Evolutionary conservation across 2,888 invertebrate genomes (phyloP).

Genomic region (Myathropa florea): DNA sequence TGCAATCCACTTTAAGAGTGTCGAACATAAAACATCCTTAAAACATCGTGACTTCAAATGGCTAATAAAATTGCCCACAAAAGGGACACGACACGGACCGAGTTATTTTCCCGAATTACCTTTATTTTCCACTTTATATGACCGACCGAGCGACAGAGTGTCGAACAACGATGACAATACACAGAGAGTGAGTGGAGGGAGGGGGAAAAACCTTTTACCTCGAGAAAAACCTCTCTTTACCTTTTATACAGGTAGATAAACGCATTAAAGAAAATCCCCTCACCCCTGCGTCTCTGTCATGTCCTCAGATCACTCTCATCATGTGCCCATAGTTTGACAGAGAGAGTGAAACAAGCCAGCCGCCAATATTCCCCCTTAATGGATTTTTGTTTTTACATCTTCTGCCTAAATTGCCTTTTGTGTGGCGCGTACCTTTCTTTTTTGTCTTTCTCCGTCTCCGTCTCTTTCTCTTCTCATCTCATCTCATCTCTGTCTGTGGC

Average conservation of each 20-base stretch:
- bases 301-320: neutral
- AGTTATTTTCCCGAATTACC: conserved; percentile 31
- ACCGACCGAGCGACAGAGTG: neutral
- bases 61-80: conserved; percentile 69
- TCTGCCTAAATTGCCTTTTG: conserved; percentile 70
- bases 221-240: conserved; percentile 22
- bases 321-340: conserved; percentile 10
- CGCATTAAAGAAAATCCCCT: conserved; percentile 67
- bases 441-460: neutral
- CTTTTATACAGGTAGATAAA: conserved; percentile 69
- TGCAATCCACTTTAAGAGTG: conserved; percentile 53
- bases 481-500: neutral
- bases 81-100: conserved; percentile 48
- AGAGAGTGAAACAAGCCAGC: conserved; percentile 34
- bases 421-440: conserved; percentile 45
- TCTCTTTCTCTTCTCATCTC: neutral
- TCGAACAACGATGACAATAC: neutral
- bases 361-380: conserved; percentile 65
- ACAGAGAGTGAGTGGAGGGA: neutral
- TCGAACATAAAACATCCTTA: conserved; percentile 64
- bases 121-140: conserved; percentile 34
- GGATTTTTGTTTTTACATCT: conserved; percentile 70
- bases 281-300: conserved; percentile 11
- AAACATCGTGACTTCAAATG: conserved; percentile 65
- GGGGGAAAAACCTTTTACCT: conserved; percentile 52